Conservation (phyloP, 2,797 vertebrate genomes). For the Tangara arthus region DNA sequence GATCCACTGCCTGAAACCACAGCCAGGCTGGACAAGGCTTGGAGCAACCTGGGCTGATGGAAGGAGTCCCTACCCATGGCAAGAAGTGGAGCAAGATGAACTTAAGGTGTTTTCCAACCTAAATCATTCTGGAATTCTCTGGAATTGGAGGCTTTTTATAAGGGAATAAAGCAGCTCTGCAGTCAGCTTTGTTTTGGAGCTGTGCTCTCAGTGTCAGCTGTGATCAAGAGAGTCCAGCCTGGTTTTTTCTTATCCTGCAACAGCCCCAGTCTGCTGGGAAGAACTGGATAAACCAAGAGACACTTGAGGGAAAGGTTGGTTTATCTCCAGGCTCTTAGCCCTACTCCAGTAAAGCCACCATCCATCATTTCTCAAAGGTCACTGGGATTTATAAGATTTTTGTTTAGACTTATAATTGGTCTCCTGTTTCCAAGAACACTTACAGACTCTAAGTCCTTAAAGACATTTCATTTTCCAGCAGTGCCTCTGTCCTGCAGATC, state of each 20-base stretch:
- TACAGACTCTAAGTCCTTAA: not conserved
- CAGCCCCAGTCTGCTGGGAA: not conserved
- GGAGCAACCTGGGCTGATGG: not conserved
- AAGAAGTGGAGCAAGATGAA: not conserved
- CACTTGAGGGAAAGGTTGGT: not conserved
- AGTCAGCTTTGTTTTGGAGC: not conserved
- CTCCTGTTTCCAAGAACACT: not conserved
- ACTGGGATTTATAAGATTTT: not conserved
- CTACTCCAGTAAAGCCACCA: not conserved
- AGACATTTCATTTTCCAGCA: not conserved
- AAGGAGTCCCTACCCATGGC: not conserved
- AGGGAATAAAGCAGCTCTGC: not conserved
- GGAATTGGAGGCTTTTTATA: not conserved
- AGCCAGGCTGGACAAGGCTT: not conserved
- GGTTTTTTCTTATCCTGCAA: not conserved
- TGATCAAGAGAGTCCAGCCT: not conserved
- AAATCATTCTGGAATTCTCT: not conserved
- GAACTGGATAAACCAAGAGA: not conserved
- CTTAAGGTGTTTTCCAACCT: not conserved
- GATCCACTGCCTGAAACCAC: not conserved
- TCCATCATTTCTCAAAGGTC: constrained; percentile 4
- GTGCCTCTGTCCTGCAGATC: not conserved
- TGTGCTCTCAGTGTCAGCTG: not conserved
- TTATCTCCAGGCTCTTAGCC: not conserved
- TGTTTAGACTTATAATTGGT: not conserved